Evolutionary conservation across 2,113 vertebrate genomes (phyloP), one percentile per base, ranked within the genome.

Genomic region (Callocephalon fimbriatum): DNA sequence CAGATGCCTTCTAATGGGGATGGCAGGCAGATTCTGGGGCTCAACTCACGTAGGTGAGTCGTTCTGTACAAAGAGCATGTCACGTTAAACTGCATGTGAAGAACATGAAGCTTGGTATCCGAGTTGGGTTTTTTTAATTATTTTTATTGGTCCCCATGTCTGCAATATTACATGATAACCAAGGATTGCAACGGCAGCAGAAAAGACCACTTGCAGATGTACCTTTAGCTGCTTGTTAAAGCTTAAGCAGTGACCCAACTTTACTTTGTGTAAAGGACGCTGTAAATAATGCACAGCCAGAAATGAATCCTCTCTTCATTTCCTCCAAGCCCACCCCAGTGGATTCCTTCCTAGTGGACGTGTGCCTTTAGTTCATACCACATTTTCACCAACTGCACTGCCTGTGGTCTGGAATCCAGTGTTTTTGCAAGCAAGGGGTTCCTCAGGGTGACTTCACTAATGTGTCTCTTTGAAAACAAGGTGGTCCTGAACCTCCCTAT

Each of bases 211-310:
- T 61, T 74, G 32, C 74, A 75, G 62, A 50, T 96, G 51, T 94
- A 61, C 85, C 50, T 77, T 86, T 72, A 95, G 62, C 80, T 90
- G 61, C 51, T 93, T 83, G 23, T 76, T 80, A 96, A 94, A 77
- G 71, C 90, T 92, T 88, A 90, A 92, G 37, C 92, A 83, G 59
- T 59, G 74, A 80, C 88, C 80, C 90, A 98, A 98, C 97, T 98
- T 97, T 88, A 92, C 88, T 97, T 85, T 73, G 78, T 87, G 76
- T 65, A 91, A 96, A 97, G 78, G 88, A 38, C 65, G 8, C 59
- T 93, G 48, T 95, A 94, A 96, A 97, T 96, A 91, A 95, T 93
- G 48, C 83, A 88, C 45, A 42, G 26, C 65, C 56, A 95, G 38
- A 93, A 95, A 93, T 61, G 45, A 86, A 84, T 51, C 5, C 50